phyloP scores from a whole-genome alignment of 2,888 invertebrate genomes.

The Monopis laevigella region DNA sequence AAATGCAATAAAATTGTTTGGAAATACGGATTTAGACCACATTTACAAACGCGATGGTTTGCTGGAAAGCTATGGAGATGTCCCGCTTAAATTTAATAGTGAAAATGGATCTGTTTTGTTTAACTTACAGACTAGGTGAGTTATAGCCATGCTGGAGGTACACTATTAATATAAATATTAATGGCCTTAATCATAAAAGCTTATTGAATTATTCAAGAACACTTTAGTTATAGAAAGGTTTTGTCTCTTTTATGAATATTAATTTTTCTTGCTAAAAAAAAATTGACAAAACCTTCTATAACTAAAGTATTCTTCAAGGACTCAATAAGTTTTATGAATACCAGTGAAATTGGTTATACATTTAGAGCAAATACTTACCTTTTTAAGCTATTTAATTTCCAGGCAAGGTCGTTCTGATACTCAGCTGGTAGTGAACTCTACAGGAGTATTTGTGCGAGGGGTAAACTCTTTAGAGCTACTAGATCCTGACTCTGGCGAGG shows the following conservation, averaged over 20 bases:
- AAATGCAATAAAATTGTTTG: conserved; percentile 80
- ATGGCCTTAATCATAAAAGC: too few species aligned
- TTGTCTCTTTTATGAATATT: too few species aligned
- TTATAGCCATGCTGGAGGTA: too few species aligned
- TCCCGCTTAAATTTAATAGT: conserved; percentile 41
- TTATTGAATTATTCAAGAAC: too few species aligned
- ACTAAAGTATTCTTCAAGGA: too few species aligned
- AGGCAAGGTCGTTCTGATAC: conserved; percentile 47
- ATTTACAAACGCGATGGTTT: conserved; percentile 78
- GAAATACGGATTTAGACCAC: conserved; percentile 78
- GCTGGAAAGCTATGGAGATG: conserved; percentile 56
- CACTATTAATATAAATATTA: too few species aligned
- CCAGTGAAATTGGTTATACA: too few species aligned
- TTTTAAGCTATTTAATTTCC: conserved; percentile 11
- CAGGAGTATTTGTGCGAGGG: conserved; percentile 74
- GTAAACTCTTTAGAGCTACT: conserved; percentile 75
- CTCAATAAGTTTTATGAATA: too few species aligned
- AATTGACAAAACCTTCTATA: too few species aligned
- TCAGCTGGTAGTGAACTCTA: conserved; percentile 64
- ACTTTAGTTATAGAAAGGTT: too few species aligned
- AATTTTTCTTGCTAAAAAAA: too few species aligned
- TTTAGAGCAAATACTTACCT: too few species aligned
- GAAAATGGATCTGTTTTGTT: conserved; percentile 50
- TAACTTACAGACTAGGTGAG: conserved; percentile 46
- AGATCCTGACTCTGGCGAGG: conserved; percentile 69